Evolutionary conservation across 2,888 invertebrate species (phyloP).

Genomic region (Nineta flava): DNA sequence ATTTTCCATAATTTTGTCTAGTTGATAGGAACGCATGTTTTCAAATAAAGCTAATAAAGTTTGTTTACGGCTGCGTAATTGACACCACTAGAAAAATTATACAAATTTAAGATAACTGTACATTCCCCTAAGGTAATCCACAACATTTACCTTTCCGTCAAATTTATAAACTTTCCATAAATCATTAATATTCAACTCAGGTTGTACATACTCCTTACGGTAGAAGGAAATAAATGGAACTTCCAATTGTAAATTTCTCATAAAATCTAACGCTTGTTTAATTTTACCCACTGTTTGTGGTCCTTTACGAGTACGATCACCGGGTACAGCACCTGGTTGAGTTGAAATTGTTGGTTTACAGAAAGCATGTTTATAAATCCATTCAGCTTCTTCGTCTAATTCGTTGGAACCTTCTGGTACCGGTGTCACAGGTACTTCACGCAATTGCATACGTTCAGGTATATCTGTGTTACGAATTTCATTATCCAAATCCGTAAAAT

Average conservation of each 20-base stretch:
- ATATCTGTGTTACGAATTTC: conserved; percentile 78
- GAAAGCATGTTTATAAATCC: conserved; percentile 95
- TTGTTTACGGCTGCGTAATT: conserved; percentile 68
- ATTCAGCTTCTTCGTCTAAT: conserved; percentile 85
- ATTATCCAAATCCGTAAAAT: conserved; percentile 87
- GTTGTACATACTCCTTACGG: conserved; percentile 92
- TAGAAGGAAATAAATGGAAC: conserved; percentile 99
- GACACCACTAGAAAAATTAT: conserved; percentile 55
- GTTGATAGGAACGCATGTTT: conserved; percentile 84
- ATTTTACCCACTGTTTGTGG: conserved; percentile 73
- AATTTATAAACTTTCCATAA: conserved; percentile 95
- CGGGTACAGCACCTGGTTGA: conserved; percentile 45
- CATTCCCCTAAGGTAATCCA: not conserved
- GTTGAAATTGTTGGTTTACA: conserved; percentile 66
- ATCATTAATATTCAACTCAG: conserved; percentile 86
- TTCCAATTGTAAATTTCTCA: conserved; percentile 88
- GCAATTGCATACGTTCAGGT: conserved; percentile 83
- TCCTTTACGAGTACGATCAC: conserved; percentile 43
- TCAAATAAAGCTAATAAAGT: conserved; percentile 68
- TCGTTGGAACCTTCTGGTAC: conserved; percentile 75
- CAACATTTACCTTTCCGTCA: conserved; percentile 60
- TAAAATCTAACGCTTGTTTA: conserved; percentile 84
- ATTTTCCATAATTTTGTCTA: conserved; percentile 64
- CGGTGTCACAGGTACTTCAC: conserved; percentile 71
- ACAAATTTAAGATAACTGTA: not conserved